phyloP scores from a whole-genome alignment of 2,797 vertebrate genomes.

The Acestrorhynchus altus region DNA sequence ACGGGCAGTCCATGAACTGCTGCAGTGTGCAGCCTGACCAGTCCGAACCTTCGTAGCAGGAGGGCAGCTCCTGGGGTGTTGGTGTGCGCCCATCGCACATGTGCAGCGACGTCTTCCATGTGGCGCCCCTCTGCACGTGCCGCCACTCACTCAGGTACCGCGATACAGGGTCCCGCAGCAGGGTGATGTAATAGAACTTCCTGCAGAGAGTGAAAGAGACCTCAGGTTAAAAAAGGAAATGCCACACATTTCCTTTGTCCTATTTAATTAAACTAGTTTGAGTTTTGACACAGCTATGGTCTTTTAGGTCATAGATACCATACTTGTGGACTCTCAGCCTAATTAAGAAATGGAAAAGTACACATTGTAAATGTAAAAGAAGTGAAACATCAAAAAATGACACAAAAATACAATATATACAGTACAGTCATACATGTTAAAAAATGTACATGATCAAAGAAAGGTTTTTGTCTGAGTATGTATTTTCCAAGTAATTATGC shows the following conservation, averaged over 20 bases:
- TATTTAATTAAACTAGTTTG: no score
- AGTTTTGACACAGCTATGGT: no score
- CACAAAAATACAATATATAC: no score
- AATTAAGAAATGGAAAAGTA: no score
- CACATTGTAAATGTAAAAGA: no score
- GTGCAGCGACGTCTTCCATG: conserved; percentile 97
- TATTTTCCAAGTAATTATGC: no score
- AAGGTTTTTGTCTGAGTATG: no score
- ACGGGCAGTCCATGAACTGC: conserved; percentile 99
- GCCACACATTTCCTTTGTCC: not conserved
- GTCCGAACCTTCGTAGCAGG: conserved; percentile 96
- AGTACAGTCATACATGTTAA: no score
- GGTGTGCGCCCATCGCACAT: conserved; percentile 98
- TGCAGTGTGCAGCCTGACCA: conserved; percentile 97
- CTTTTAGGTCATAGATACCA: no score
- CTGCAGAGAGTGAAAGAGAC: conserved; percentile 66
- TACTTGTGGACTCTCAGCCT: no score
- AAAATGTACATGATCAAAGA: no score
- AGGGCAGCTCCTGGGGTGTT: conserved; percentile 91
- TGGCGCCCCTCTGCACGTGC: conserved; percentile 95
- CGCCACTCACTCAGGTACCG: conserved; percentile 99
- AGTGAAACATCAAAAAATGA: no score
- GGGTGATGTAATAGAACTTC: conserved; percentile 98
- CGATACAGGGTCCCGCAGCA: conserved; percentile 95
- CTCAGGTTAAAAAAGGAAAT: not conserved